phyloP scores from a whole-genome alignment of 2,797 vertebrate genomes.

The Chromobotia macracanthus region DNA sequence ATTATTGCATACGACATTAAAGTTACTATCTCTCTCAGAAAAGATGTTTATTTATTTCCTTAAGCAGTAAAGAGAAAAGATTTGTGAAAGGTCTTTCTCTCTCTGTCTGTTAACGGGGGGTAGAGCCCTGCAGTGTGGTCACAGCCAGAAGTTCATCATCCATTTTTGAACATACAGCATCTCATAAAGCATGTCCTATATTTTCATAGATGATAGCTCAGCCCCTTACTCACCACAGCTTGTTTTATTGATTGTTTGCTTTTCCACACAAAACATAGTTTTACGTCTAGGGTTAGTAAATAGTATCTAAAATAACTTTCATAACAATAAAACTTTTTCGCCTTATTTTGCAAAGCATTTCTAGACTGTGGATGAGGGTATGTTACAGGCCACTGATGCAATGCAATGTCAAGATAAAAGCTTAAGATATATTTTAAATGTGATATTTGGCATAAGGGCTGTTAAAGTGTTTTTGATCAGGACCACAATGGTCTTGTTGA shows the following conservation, averaged over 20 bases:
- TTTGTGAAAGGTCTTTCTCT: conserved; percentile 1
- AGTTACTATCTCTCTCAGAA: neutral
- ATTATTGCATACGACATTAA: neutral
- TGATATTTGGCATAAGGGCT: neutral
- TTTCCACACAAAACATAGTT: conserved; percentile 59
- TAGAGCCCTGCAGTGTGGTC: conserved; percentile 33
- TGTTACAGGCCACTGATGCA: neutral
- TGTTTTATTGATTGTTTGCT: conserved; percentile 61
- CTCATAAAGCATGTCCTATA: conserved; percentile 51
- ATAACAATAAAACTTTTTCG: conserved; percentile 32
- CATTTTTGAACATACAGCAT: conserved; percentile 52
- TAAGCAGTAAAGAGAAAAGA: neutral
- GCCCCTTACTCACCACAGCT: conserved; percentile 38
- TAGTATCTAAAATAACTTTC: conserved; percentile 38
- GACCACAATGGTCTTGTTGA: too few species aligned
- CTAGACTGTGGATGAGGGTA: neutral
- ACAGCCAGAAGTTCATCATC: conserved; percentile 46
- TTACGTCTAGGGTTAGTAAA: conserved; percentile 22
- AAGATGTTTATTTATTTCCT: neutral
- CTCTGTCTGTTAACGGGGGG: conserved; percentile 3
- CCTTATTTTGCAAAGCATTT: neutral
- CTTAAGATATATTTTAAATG: neutral
- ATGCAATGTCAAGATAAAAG: neutral
- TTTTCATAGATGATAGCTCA: conserved; percentile 31
- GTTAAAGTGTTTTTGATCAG: too few species aligned